Evolutionary conservation across 2,888 invertebrate species (phyloP), one percentile per base, ranked within the genome.

Genomic region (Cremastinae sp.): DNA sequence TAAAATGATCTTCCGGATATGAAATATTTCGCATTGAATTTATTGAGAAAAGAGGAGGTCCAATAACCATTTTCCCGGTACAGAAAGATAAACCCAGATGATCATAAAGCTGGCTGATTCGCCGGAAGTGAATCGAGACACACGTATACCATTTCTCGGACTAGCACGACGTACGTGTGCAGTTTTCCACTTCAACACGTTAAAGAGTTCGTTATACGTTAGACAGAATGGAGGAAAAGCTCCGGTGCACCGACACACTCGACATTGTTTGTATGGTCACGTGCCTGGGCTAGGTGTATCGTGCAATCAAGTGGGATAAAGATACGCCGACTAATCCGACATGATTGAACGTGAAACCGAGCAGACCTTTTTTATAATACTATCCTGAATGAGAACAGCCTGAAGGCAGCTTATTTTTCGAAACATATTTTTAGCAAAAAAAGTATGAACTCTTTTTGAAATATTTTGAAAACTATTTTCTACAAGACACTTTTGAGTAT

Each of bases 331-430:
- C 73, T 75, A 75, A 75, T 75, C 77, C 80, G 65, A 49, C 49
- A 77, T 78, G 78, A 79, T 79, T 74, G 78, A 79, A 75, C 65
- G 74, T 65, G n/a, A 9, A 71, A 74, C 70, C 68, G 75, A 58
- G 39, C 71, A 37, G 64, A 73, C 65, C 39, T 59, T 7, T 9
- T 28, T 56, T 47, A 69, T 51, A 77, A 75, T 73, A 47, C 61
- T 53, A 76, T 76, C 74, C 74, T 58, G 64, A 8, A 51, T 56
- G 20, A 41, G 18, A 37, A 16, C 28, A 14, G 39, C 37, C 28
- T 28, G 2, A 2, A 2, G 28, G 28, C 2, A 28, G 28, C 28
- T 28, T 5, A 28, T 28, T 5, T 28, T 28, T 28, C 28, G 2
- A 28, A 28, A 28, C 2, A 5, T 5, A 5, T 28, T 28, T 28